Evolutionary conservation across 2,888 invertebrate species (phyloP).

Genomic region (Drosophila anceps): DNA sequence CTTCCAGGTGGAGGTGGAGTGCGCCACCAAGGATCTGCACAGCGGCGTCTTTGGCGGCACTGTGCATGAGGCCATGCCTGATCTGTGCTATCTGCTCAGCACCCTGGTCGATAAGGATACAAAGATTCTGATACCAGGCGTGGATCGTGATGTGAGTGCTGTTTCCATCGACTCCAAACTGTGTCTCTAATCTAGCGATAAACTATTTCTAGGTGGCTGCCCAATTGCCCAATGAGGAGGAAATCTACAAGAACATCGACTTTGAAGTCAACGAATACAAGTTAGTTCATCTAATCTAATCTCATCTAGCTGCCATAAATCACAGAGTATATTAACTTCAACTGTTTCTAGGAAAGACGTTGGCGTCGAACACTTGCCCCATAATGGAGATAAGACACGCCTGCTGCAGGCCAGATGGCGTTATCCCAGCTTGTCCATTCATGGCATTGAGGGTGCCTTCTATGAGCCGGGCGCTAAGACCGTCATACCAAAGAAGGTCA

Average conservation of each 20-base stretch:
- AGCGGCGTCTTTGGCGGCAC: conserved; percentile 98
- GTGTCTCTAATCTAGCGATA: not conserved
- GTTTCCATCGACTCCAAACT: not conserved
- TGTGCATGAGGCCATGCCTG: conserved; percentile 96
- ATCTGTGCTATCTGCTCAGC: conserved; percentile 94
- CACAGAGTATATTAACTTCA: conserved; percentile 8
- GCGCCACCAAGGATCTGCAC: conserved; percentile 96
- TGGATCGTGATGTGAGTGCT: conserved; percentile 91
- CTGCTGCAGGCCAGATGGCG: conserved; percentile 98
- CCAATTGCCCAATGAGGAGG: conserved; percentile 89
- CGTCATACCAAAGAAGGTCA: conserved; percentile 96
- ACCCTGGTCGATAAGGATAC: conserved; percentile 94
- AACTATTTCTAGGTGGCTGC: conserved; percentile 86
- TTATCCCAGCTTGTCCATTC: conserved; percentile 95
- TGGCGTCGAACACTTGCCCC: conserved; percentile 89
- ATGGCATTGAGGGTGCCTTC: conserved; percentile 97
- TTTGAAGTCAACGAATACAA: conserved; percentile 93
- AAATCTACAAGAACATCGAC: conserved; percentile 92
- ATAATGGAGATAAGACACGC: conserved; percentile 92
- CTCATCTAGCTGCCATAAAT: conserved; percentile 45
- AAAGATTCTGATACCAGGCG: conserved; percentile 92
- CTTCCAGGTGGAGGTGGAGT: conserved; percentile 94
- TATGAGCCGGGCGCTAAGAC: conserved; percentile 97
- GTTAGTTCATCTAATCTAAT: conserved; percentile 82
- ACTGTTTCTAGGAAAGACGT: conserved; percentile 86